Evolutionary conservation across 2,113 vertebrate species (phyloP).

Genomic region (Nibea coibor): DNA sequence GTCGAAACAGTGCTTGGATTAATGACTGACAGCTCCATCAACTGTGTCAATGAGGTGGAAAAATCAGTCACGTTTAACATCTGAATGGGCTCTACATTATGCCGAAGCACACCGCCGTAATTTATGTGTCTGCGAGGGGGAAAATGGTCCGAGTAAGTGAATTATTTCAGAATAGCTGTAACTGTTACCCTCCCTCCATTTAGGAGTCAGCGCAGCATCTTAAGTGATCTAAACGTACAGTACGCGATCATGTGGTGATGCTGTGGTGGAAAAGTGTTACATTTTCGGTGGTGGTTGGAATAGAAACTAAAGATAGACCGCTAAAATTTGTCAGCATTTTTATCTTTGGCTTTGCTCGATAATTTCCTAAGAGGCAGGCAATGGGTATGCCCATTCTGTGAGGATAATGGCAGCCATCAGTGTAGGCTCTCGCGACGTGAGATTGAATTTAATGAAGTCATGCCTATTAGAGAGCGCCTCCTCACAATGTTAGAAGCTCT

Average conservation of each 20-base stretch:
- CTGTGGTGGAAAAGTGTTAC: not conserved
- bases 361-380: constrained; percentile 32
- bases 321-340: constrained; percentile 16
- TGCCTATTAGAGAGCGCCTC: constrained; percentile 63
- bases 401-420: constrained; percentile 50
- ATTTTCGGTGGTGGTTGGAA: not conserved
- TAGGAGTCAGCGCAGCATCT: constrained; percentile 8
- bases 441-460: constrained; percentile 78
- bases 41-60: constrained; percentile 30
- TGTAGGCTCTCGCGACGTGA: constrained; percentile 52
- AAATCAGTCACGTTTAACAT: constrained; percentile 49
- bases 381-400: constrained; percentile 30
- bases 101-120: constrained; percentile 5
- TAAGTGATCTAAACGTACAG: not conserved
- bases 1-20: constrained; percentile 35
- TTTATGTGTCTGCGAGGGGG: not conserved
- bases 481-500: constrained; percentile 60
- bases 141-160: not conserved
- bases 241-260: not conserved
- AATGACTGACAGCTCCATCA: constrained; percentile 28
- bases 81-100: constrained; percentile 46
- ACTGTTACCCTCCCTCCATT: no score
- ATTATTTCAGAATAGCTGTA: not conserved
- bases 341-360: constrained; percentile 25
- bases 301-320: not conserved